phyloP scores from a whole-genome alignment of 2,888 invertebrate species.

The Acronicta psi region DNA sequence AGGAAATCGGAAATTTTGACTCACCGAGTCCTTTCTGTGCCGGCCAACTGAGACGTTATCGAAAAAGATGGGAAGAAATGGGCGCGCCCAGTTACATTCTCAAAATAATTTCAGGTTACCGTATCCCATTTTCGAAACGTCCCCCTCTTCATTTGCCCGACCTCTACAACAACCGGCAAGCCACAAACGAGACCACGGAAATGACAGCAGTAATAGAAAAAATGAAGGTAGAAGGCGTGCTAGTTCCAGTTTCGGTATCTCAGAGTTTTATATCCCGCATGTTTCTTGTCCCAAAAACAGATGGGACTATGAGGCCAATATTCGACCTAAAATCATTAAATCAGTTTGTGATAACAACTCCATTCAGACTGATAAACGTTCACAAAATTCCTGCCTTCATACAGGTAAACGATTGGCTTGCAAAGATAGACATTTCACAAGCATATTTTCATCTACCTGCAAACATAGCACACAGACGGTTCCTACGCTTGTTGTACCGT shows the following conservation, averaged over 20 bases:
- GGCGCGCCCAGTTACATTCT: background rate
- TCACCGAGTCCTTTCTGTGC: background rate
- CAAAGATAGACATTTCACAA: slow-evolving; percentile 5
- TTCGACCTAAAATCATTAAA: background rate
- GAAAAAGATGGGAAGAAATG: background rate
- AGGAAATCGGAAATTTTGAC: background rate
- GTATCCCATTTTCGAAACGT: background rate
- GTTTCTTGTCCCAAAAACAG: background rate
- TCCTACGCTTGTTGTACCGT: background rate
- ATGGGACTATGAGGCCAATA: background rate
- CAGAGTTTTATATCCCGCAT: background rate
- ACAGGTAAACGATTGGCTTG: slow-evolving; percentile 1
- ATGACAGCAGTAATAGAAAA: background rate
- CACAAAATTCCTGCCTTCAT: background rate
- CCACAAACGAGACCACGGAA: background rate
- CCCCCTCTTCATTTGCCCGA: background rate
- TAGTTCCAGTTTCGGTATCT: too few relatives aligned
- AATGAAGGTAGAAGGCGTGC: background rate
- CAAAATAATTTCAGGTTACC: background rate
- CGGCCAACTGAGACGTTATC: background rate
- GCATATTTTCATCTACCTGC: slow-evolving; percentile 2
- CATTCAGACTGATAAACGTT: background rate
- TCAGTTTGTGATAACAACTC: background rate
- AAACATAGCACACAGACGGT: background rate
- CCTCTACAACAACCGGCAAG: background rate